Evolutionary conservation across 92 coral and sea anemone genomes (phyloP), one percentile per base, ranked within the genome.

Genomic region (Bergia puertoricense): DNA sequence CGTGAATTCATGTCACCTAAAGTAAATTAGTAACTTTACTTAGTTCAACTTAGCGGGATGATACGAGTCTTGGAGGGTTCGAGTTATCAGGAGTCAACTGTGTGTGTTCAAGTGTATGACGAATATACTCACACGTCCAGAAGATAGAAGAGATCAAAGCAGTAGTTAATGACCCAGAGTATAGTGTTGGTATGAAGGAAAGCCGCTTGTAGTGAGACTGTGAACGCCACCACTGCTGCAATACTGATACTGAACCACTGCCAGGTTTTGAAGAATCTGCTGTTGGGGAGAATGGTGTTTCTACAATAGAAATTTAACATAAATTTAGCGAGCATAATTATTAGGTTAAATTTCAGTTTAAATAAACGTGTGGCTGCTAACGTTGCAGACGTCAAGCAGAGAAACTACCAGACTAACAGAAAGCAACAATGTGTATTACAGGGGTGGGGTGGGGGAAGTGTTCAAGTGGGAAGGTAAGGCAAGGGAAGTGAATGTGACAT

Each of bases 91-190:
- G 66, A 57, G 30, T 20, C 30, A 62, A 13, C 59, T 11, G 18
- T 13, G 14, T 54, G 3, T 74, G 44, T 10, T 2, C 1, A 9
- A 13, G 59, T 54, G 59, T 10, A 54, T 11, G 16, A 1, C 59
- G 59, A 54, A 38, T 23, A 36, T 77, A 95, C 98, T 95, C 81
- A 95, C 98, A 95, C 90, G 89, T 95, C 98, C 67, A 92, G 91
- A 50, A 92, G 84, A 78, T 90, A 95, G 74, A 93, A 40, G 75
- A 92, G 30, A 44, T 95, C 98, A 77, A 94, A 92, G 81, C 88
- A 77, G 86, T 95, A 95, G 85, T 95, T 93, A 39, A 93, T 62
- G 44, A 93, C 83, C 98, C 98, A 95, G 10, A 95, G 86, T 18
- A 85, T 46, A 14, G 92, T 89, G 86, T 86, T 80, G 73, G 93